phyloP scores from a whole-genome alignment of 2,797 vertebrate genomes.

The Rhinatrema bivittatum region DNA sequence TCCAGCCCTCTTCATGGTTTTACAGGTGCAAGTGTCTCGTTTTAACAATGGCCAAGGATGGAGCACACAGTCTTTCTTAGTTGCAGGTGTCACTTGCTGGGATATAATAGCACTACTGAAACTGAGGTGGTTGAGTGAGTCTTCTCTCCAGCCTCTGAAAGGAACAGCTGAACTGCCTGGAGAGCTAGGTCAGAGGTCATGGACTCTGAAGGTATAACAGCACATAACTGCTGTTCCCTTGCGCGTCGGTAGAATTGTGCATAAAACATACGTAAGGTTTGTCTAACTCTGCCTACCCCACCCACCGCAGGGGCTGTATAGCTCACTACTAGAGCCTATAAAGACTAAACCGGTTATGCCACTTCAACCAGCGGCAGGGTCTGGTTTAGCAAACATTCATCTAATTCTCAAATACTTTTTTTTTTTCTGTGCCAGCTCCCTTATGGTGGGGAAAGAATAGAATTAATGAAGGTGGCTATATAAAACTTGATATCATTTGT shows the following conservation, averaged over 20 bases:
- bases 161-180: no score
- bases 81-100: conserved; percentile 27
- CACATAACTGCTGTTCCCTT: conserved; percentile 7
- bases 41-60: conserved; percentile 43
- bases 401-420: conserved; percentile 13
- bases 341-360: conserved; percentile 44
- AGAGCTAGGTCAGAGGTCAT: no score
- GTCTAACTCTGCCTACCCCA: no score
- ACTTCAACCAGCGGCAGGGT: conserved; percentile 34
- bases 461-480: conserved; percentile 23
- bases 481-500: conserved; percentile 19
- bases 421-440: conserved; percentile 4
- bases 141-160: conserved; percentile 20
- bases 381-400: conserved; percentile 44
- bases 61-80: conserved; percentile 55
- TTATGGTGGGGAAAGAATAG: no score
- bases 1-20: conserved; percentile 58
- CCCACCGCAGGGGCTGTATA: no score
- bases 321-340: conserved; percentile 34
- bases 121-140: no score
- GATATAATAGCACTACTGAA: no score
- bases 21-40: conserved; percentile 45
- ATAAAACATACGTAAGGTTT: no score
- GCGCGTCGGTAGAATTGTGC: background rate
- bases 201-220: conserved; percentile 5